Base-by-base conservation (phyloP, 2,113 vertebrate genomes). In the Caranx melampygus region DNA sequence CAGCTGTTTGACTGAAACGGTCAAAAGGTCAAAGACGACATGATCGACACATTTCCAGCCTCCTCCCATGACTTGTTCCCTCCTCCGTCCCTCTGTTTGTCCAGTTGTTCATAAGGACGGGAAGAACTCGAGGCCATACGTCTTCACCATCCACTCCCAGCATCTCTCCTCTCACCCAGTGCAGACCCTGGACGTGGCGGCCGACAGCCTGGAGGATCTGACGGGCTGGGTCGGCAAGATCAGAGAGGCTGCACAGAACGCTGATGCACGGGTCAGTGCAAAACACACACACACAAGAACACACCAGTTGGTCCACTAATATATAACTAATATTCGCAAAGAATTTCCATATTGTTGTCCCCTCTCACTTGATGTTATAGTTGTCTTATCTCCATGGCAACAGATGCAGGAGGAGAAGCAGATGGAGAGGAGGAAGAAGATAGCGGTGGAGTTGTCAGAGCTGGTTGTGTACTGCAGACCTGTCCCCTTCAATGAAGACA, bases 321-420 rank as follows among this genome's bases (percentile, higher is more conserved):
- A 37, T 5, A 37, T 37, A 37, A 37, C 35, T 15, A 58, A 15
- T 31, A 45, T 45, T 11, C 3, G 3, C 45, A 5, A 18, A 15
- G 45, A 47, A 47, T 16, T 5, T 47, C 15, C 45, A 16, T 16
- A 51, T 51, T 51, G 49, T 51, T 16, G 15, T 20, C 33, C 35
- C 34, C 14, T 37, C 20, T 64, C 61, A 18, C 31, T 33, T 11
- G 21, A 55, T 20, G 14, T 12, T 37, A 4, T 58, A 15, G 7
- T 52, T 68, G 21, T 55, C 72, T 65, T 45, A 15, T 88, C 59
- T 87, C 67, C 55, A 21, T 83, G 88, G 60, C 44, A 58, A 90
- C 90, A 95, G 95, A 95, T 95, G 94, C 94, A 95, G 75, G 94
- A 95, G 81, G 95, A 95, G 84, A 95, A 95, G 73, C 94, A 94